Conservation (phyloP, 1,140 invertebrate genomes). For the Danaus plexippus region DNA sequence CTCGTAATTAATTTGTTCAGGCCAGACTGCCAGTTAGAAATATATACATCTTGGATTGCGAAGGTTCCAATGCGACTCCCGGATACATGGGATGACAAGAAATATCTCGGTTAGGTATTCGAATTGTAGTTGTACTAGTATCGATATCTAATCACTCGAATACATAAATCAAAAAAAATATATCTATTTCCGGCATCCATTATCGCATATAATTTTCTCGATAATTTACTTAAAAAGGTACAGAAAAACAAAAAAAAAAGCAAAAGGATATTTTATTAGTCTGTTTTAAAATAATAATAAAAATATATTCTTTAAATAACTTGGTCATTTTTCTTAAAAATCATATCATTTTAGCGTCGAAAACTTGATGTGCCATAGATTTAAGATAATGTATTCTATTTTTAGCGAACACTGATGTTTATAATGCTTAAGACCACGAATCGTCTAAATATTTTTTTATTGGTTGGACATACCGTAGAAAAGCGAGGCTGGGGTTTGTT, state of each 20-base stretch:
- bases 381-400: conserved; percentile 6
- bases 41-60: conserved; percentile 52
- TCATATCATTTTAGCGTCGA: neutral
- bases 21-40: conserved; percentile 56
- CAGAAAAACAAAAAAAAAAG: too few relatives aligned
- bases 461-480: too few relatives aligned
- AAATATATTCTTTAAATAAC: neutral
- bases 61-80: conserved; percentile 44
- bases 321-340: conserved; percentile 2
- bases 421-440: conserved; percentile 3
- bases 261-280: neutral
- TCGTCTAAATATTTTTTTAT: too few relatives aligned
- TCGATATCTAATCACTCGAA: too few relatives aligned
- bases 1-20: conserved; percentile 25
- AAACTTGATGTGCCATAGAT: neutral
- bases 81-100: conserved; percentile 51
- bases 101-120: conserved; percentile 26
- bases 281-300: neutral
- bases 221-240: too few relatives aligned
- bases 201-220: too few relatives aligned
- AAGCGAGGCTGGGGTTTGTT: too few relatives aligned
- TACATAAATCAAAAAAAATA: too few relatives aligned
- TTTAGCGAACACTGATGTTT: conserved; percentile 10
- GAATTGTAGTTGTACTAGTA: neutral
- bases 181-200: too few relatives aligned